A percentile compares a stretch with the other conserved stretches of the same genome.
Conservation (phyloP, 2,888 invertebrate genomes). For the Prenolepis imparis region DNA sequence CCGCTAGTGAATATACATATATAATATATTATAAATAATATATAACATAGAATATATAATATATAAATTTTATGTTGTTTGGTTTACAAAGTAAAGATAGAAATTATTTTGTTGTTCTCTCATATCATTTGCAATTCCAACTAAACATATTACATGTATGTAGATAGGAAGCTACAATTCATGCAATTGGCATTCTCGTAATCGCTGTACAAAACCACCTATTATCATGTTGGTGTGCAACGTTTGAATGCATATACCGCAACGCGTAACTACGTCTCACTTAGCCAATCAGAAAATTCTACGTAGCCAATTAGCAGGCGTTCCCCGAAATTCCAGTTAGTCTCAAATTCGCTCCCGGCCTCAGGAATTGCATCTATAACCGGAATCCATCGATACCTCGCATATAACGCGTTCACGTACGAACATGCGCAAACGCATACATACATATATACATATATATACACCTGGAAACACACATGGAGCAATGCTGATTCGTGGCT, state of each 20-base stretch:
- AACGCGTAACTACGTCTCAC: conserved; percentile 32
- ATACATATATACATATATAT: neutral
- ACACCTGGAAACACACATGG: neutral
- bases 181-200: conserved; percentile 24
- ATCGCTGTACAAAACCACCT: conserved; percentile 28
- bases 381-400: conserved; percentile 51
- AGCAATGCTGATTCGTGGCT: conserved; percentile 32
- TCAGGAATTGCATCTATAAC: conserved; percentile 54
- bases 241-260: conserved; percentile 18
- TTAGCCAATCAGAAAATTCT: conserved; percentile 55
- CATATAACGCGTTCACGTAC: conserved; percentile 36
- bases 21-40: too few relatives aligned
- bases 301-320: conserved; percentile 43
- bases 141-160: neutral
- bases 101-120: conserved; percentile 4
- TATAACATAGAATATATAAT: too few relatives aligned
- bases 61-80: neutral
- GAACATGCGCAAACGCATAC: neutral
- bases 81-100: neutral
- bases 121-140: conserved; percentile 1
- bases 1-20: too few relatives aligned
- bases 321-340: conserved; percentile 48
- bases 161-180: conserved; percentile 5
- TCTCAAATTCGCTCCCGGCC: conserved; percentile 53
- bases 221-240: conserved; percentile 34